Conservation (phyloP, 2,888 invertebrate genomes). For the Nephrotoma guestfalica region DNA sequence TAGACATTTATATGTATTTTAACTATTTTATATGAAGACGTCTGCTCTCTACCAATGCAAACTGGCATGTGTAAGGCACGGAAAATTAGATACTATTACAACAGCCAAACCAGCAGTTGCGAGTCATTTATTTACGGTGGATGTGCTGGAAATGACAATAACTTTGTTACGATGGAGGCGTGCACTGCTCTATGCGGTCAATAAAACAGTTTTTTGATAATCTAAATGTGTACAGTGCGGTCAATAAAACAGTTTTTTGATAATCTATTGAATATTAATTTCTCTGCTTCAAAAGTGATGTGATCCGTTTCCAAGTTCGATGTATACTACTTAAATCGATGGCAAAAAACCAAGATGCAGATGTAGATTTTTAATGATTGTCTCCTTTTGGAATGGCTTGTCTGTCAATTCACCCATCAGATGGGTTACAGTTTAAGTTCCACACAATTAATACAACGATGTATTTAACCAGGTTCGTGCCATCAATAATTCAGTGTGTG, state of each 20-base stretch:
- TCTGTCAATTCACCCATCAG: no score
- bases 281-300: no score
- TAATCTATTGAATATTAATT: no score
- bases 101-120: conserved; percentile 47
- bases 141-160: conserved; percentile 65
- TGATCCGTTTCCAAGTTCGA: no score
- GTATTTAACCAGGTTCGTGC: no score
- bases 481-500: no score
- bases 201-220: neutral
- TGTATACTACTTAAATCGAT: no score
- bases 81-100: conserved; percentile 61
- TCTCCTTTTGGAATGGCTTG: no score
- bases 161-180: conserved; percentile 49
- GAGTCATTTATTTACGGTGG: conserved; percentile 62
- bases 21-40: conserved; percentile 27
- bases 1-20: neutral
- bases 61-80: conserved; percentile 59
- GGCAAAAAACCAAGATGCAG: no score
- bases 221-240: neutral
- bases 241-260: neutral
- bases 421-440: no score
- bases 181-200: conserved; percentile 26
- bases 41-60: conserved; percentile 51
- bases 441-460: no score
- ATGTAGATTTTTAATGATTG: no score